Conservation (phyloP, 2,797 vertebrate species). For the Peromyscus eremicus region DNA sequence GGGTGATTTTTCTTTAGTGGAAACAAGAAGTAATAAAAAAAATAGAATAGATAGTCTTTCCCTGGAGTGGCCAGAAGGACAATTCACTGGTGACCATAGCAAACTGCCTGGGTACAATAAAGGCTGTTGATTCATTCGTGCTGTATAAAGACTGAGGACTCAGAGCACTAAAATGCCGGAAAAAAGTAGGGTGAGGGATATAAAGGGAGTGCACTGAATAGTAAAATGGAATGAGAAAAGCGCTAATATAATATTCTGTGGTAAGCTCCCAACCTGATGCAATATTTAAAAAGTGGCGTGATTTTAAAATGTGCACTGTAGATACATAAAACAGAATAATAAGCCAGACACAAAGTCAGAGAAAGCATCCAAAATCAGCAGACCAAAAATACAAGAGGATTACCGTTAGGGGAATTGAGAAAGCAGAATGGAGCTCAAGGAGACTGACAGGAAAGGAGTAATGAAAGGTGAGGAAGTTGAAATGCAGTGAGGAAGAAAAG, state of each 20-base stretch:
- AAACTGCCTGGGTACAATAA: slow-evolving; percentile 74
- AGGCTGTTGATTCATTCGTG: slow-evolving; percentile 67
- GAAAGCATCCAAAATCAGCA: slow-evolving; percentile 43
- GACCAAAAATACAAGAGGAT: slow-evolving; percentile 38
- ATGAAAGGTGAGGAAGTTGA: slow-evolving; percentile 42
- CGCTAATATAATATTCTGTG: slow-evolving; percentile 53
- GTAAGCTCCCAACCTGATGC: slow-evolving; percentile 47
- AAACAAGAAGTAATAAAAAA: slow-evolving; percentile 68
- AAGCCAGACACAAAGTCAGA: slow-evolving; percentile 4
- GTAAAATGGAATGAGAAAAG: slow-evolving; percentile 67
- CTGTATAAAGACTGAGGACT: slow-evolving; percentile 7
- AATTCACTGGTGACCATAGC: slow-evolving; percentile 64
- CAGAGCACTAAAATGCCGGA: slow-evolving; percentile 24
- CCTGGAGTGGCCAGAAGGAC: slow-evolving; percentile 68
- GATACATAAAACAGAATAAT: slow-evolving; percentile 29
- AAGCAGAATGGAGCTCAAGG: neutral
- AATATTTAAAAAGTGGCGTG: slow-evolving; percentile 60
- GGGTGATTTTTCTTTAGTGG: slow-evolving; percentile 66
- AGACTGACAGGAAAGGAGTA: slow-evolving; percentile 34
- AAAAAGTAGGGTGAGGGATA: neutral
- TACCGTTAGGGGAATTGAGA: slow-evolving; percentile 36
- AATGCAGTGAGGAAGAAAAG: neutral
- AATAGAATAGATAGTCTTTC: slow-evolving; percentile 50
- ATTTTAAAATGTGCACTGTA: neutral
- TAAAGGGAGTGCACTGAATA: slow-evolving; percentile 9